Evolutionary conservation across 2,797 vertebrate species (phyloP), one percentile per base, ranked within the genome.

Genomic region (Thunnus albacares): DNA sequence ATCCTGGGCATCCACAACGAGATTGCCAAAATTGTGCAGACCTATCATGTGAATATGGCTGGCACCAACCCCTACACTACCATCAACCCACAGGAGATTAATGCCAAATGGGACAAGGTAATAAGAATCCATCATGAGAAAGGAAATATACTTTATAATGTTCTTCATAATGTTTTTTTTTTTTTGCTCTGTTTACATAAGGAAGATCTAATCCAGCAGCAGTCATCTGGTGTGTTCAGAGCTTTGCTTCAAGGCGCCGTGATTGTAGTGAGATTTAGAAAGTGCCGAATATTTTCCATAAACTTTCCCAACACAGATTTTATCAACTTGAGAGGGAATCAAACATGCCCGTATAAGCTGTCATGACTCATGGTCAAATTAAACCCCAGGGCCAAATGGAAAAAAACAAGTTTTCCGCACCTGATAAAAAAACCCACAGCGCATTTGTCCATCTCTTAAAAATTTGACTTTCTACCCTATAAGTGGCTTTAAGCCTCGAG

Each of bases 1-100:
- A 99, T 99, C 88, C 94, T 99, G 83, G 98, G 97, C 80, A 99
- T 99, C 90, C 98, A 99, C 85, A 99, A 98, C 0, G 98, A 99
- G 95, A 98, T 99, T 12, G 92, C 97, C 80, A 99, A 99, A 95
- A 99, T 99, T 1, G 97, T 98, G 60, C 98, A 99, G 93, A 99
- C 98, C 4, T 99, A 99, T 70, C 98, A 99, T 0, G 98, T 99
- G 84, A 99, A 99, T 89, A 98, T 99, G 93, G 96, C 97, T 0
- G 97, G 98, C 56, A 96, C 92, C 3, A 99, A 99, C 93, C 98
- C 98, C 28, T 99, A 99, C 92, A 98, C 97, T 89, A 96, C 97
- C 38, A 99, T 99, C 95, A 97, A 96, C 61, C 96, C 98, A 17
- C 97, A 97, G 63, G 98, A 99, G 94, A 96, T 99, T 84, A 98